Conservation (phyloP, 37 sponge, comb jelly and placozoan genomes). For the Oscarella lobularis region DNA sequence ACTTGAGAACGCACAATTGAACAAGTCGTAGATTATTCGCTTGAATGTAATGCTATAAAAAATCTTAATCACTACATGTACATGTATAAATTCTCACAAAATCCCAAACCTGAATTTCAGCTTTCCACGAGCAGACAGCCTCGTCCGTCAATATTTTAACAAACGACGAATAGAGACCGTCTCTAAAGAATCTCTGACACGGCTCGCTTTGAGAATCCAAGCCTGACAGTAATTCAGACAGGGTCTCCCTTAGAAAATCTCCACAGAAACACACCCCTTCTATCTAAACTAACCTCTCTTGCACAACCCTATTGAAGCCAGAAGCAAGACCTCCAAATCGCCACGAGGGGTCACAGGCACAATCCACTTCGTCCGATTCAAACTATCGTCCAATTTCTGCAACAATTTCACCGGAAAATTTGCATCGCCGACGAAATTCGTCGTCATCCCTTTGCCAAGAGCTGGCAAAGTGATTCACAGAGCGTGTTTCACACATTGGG, state of each 20-base stretch:
- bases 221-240: no score
- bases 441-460: no score
- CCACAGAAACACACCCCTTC: neutral
- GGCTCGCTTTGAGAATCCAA: slow-evolving; percentile 56
- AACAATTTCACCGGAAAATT: no score
- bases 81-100: neutral
- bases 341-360: no score
- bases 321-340: no score
- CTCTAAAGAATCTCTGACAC: slow-evolving; percentile 82
- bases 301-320: no score
- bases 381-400: no score
- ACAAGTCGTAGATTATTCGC: slow-evolving; percentile 59
- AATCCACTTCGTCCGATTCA: no score
- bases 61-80: neutral
- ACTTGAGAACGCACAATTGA: slow-evolving; percentile 70
- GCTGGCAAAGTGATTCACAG: no score
- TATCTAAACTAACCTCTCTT: no score
- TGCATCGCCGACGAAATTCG: no score
- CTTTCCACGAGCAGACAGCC: slow-evolving; percentile 88
- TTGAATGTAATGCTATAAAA: slow-evolving; percentile 66
- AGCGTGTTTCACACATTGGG: no score
- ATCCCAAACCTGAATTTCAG: slow-evolving; percentile 78
- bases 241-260: neutral
- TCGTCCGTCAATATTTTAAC: slow-evolving; percentile 73
- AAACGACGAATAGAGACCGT: slow-evolving; percentile 74